phyloP scores from a whole-genome alignment of 2,113 vertebrate species.

The Solenodon paradoxus region DNA sequence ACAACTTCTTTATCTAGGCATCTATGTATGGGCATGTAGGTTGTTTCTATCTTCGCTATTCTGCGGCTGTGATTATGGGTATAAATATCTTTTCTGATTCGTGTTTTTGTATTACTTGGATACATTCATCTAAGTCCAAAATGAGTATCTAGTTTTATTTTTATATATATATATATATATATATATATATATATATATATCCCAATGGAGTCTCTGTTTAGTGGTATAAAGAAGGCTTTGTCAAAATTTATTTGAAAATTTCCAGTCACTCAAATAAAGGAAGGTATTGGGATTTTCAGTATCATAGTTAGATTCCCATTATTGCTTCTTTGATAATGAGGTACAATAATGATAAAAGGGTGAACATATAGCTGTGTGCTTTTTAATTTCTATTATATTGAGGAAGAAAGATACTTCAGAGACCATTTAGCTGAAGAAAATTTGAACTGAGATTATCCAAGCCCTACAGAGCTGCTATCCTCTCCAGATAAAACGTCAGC shows the following conservation, averaged over 20 bases:
- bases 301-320: constrained; percentile 55
- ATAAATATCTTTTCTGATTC: no score
- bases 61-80: no score
- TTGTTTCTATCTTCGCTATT: no score
- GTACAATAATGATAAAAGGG: not conserved
- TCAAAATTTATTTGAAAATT: constrained; percentile 36
- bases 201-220: constrained; percentile 49
- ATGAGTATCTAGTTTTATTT: not conserved
- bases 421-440: constrained; percentile 39
- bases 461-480: not conserved
- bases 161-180: constrained; percentile 55
- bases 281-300: constrained; percentile 8
- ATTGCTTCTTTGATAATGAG: constrained; percentile 50
- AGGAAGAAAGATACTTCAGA: constrained; percentile 38
- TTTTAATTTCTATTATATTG: constrained; percentile 35
- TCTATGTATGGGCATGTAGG: no score
- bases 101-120: no score
- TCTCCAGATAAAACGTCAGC: not conserved
- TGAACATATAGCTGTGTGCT: not conserved
- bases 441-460: constrained; percentile 25
- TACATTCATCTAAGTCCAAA: no score
- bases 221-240: constrained; percentile 52
- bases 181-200: constrained; percentile 57
- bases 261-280: constrained; percentile 37
- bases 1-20: no score